Evolutionary conservation across 2,888 invertebrate species (phyloP).

Genomic region (Sinhomidia bicolor): DNA sequence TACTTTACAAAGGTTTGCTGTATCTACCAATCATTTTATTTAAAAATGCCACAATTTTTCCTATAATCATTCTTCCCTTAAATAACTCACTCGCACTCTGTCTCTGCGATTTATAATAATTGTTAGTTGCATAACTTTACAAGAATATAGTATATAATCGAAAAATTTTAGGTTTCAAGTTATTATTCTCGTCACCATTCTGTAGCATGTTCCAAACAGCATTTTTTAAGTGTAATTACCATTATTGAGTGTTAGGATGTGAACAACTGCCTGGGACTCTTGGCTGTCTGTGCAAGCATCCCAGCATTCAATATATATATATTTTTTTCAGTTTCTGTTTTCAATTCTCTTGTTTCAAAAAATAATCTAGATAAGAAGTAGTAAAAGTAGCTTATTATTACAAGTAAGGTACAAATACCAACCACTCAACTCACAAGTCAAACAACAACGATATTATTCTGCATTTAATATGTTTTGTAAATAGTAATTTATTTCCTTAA

Average conservation of each 20-base stretch:
- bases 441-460: neutral
- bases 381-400: no score
- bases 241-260: slow-evolving; percentile 67
- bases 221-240: neutral
- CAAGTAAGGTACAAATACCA: neutral
- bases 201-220: neutral
- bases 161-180: neutral
- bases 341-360: neutral
- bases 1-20: neutral
- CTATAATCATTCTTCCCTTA: neutral
- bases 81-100: neutral
- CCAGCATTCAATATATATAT: slow-evolving; percentile 71
- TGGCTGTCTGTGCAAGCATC: slow-evolving; percentile 57
- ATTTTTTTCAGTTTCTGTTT: neutral
- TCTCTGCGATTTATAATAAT: no score
- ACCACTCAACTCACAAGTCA: neutral
- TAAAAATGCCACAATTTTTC: no score
- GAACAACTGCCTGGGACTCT: slow-evolving; percentile 69
- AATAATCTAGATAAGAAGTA: neutral
- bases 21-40: neutral
- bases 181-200: neutral
- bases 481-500: neutral
- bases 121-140: no score
- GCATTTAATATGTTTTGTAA: neutral
- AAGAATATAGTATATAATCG: no score